Evolutionary conservation across 2,888 invertebrate genomes (phyloP).

Genomic region (Seira sanloemensis): DNA sequence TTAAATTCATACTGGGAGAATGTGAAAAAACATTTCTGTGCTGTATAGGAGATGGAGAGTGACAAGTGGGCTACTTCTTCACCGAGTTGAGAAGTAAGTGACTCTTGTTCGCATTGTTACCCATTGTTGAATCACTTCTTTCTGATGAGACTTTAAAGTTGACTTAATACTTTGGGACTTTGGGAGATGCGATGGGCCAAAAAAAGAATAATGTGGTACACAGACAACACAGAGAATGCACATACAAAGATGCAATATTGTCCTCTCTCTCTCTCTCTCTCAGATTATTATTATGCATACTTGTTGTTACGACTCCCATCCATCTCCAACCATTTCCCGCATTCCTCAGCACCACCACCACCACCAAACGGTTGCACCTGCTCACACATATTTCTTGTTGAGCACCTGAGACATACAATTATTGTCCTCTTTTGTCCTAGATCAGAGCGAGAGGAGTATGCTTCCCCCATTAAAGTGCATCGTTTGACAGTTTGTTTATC

Average conservation of each 20-base stretch:
- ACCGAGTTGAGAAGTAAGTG: neutral
- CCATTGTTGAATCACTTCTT: neutral
- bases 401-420: slow-evolving; percentile 59
- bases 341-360: slow-evolving; percentile 40
- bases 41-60: neutral
- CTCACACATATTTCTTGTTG: slow-evolving; percentile 43
- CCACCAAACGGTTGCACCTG: slow-evolving; percentile 44
- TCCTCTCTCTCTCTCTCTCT: no score
- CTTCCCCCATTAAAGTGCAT: neutral
- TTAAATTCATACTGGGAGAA: slow-evolving; percentile 22
- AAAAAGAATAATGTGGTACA: no score
- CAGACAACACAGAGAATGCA: no score
- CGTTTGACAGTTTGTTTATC: neutral
- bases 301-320: no score
- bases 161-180: no score
- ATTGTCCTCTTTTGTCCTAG: slow-evolving; percentile 7
- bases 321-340: no score
- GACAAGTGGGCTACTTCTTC: neutral
- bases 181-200: no score
- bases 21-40: neutral
- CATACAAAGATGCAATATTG: no score
- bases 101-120: neutral
- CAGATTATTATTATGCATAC: no score
- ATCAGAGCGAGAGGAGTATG: neutral
- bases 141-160: no score